These are phyloP conservation scores for Syrmaticus mikado DNA, from an alignment of 2,113 vertebrate genomes.

Conservation along the genomic window DNA sequence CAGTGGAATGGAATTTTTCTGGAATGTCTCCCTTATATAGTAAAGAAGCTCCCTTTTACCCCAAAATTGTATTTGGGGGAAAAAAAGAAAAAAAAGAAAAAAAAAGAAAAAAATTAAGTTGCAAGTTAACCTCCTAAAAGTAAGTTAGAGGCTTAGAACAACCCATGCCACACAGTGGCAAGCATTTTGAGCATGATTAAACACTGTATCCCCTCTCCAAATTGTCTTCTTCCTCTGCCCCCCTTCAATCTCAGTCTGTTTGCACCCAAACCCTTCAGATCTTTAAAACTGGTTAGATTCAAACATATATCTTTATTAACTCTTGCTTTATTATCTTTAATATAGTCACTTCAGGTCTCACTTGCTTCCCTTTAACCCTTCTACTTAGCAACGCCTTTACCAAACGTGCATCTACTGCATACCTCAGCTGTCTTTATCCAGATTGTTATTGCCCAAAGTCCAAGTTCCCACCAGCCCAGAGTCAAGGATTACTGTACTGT, in stretches of 20 bases:
- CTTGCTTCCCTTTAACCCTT: neutral
- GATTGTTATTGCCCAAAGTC: neutral
- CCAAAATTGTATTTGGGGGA: neutral
- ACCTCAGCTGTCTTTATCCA: neutral
- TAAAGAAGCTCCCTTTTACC: neutral
- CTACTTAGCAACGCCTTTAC: neutral
- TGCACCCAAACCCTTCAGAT: neutral
- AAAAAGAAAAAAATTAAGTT: neutral
- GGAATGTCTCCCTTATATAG: constrained; percentile 8
- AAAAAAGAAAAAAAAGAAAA: neutral
- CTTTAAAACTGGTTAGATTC: neutral
- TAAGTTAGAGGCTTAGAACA: constrained; percentile 10
- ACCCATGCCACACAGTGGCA: constrained; percentile 48
- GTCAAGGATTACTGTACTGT: neutral
- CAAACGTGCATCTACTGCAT: neutral
- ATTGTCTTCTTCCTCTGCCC: neutral
- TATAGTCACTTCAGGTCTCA: neutral
- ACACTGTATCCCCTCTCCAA: neutral
- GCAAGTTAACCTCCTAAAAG: constrained; percentile 14
- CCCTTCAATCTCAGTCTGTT: neutral
- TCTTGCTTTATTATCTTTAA: neutral
- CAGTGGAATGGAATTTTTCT: neutral
- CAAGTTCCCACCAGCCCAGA: neutral
- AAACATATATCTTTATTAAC: neutral
- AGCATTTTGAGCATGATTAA: neutral